Evolutionary conservation across 2,797 vertebrate species (phyloP).

Genomic region (Fistularia tabacaria): DNA sequence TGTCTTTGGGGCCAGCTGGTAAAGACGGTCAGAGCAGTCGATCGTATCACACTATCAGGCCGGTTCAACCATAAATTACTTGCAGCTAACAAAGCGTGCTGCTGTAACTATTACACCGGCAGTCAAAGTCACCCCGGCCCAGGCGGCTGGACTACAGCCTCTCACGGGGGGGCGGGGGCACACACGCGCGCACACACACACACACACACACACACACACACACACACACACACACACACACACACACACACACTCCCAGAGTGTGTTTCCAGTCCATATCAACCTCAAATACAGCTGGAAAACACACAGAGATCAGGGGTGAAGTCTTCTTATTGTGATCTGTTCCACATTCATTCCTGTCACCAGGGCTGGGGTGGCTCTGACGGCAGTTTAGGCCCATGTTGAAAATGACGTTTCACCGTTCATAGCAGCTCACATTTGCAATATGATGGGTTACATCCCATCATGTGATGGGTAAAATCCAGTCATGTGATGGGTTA

Average conservation of each 20-base stretch:
- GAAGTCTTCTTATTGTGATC: no score
- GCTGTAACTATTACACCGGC: slow-evolving; percentile 72
- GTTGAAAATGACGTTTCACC: no score
- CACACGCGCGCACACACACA: slow-evolving; percentile 25
- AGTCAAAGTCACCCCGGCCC: slow-evolving; percentile 72
- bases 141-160: slow-evolving; percentile 34
- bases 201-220: slow-evolving; percentile 25
- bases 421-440: no score
- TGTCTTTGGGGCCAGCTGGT: slow-evolving; percentile 62
- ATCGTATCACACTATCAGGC: slow-evolving; percentile 71
- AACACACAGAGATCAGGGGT: no score
- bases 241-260: not conserved
- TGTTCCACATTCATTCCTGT: no score
- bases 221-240: slow-evolving; percentile 28
- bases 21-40: slow-evolving; percentile 64
- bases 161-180: not conserved
- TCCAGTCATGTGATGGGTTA: no score
- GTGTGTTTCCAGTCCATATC: no score
- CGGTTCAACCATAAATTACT: slow-evolving; percentile 75
- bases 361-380: no score
- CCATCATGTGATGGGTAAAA: no score
- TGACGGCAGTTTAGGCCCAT: no score
- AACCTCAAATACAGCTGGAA: no score
- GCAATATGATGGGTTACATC: no score
- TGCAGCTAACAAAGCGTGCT: slow-evolving; percentile 73